Evolutionary conservation across 2,888 invertebrate species (phyloP), one percentile per base, ranked within the genome.

Genomic region (Drosophila anomelani): DNA sequence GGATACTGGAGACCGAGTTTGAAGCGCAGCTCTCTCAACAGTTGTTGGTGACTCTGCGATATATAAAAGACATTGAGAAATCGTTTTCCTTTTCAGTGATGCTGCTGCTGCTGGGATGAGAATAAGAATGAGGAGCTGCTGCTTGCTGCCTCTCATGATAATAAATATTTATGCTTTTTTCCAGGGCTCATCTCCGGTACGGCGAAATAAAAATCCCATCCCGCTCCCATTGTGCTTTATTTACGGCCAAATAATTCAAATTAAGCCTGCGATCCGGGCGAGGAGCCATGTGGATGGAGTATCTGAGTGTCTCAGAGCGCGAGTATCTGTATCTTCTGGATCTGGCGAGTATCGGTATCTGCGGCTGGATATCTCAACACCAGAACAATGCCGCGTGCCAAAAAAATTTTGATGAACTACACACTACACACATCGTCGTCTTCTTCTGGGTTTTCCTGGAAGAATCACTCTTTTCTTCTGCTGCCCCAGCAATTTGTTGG

Each of bases 171-270:
- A 90, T 88, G 89, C 77, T 70, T 20, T 20, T 77, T 77, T 76
- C 67, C 51, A 61, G 67, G 59, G 54, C 51, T 55, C 61, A 36
- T 43, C 57, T 71, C 60, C 60, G 77, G 66, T 77, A 56, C 74
- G 49, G 38, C 56, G 54, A 88, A 85, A 82, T 88, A 85, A 85
- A 89, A 85, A 81, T 77, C 84, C 76, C 76, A 80, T 90, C 63
- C 43, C 57, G 39, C 67, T 54, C 10, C 39, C 63, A 88, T 89
- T 90, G 80, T 86, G 77, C 80, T 80, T 90, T 91, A 90, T 91
- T 90, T 91, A 91, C 91, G 91, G 80, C 80, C 86, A 89, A 90
- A 90, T 90, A 90, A 90, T 90, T 91, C 87, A 91, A 90, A 91
- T 90, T 90, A 91, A 91, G 85, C 80, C 76, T 54, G 66, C 70